These are phyloP conservation scores for Andrena marginata DNA, from an alignment of 2,888 invertebrate species.

Conservation along the genomic window DNA sequence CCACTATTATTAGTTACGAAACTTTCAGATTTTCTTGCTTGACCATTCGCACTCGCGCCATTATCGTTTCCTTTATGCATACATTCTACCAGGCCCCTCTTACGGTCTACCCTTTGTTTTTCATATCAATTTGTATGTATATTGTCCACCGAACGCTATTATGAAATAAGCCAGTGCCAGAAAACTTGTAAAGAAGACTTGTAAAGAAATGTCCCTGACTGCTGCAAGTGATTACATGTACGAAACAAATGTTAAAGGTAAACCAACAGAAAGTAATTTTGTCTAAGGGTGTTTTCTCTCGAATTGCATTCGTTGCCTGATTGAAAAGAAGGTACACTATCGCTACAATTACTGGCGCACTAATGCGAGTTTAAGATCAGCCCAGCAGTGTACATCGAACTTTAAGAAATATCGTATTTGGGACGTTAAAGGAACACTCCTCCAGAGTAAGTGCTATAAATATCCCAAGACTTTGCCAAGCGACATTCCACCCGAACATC, in stretches of 20 bases:
- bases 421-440: too few species aligned
- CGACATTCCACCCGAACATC: not conserved
- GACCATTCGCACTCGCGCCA: not conserved
- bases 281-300: too few species aligned
- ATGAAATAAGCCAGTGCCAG: not conserved
- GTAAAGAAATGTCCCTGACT: not conserved
- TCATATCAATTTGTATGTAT: not conserved
- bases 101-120: not conserved
- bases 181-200: not conserved
- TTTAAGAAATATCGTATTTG: too few species aligned
- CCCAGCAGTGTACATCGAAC: too few species aligned
- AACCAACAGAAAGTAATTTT: too few species aligned
- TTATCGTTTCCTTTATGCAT: not conserved
- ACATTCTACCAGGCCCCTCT: not conserved
- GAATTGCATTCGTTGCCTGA: too few species aligned
- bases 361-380: too few species aligned
- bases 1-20: not conserved
- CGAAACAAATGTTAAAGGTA: too few species aligned
- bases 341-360: too few species aligned
- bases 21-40: not conserved
- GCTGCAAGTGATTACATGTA: too few species aligned
- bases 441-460: not conserved
- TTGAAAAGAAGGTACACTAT: too few species aligned
- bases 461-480: not conserved
- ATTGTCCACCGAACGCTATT: not conserved